Percentiles rank a stretch among this genome's conserved stretches.
Conservation (phyloP, 2,797 vertebrate species). For the Acanthornis magna region DNA sequence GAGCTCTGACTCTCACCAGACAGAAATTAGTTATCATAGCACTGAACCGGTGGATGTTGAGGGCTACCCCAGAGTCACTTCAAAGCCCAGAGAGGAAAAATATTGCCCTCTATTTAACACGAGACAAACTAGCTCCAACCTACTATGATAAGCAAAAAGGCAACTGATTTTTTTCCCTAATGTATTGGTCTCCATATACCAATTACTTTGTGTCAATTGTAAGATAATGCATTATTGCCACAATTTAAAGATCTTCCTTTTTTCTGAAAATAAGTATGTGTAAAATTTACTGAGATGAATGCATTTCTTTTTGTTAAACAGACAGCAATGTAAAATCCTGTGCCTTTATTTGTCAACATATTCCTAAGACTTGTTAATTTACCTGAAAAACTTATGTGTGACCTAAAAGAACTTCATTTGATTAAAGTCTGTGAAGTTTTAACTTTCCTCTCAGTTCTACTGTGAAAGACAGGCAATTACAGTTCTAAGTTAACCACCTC, state of each 20-base stretch:
- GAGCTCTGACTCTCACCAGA: neutral
- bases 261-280: neutral
- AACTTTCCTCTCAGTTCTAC: neutral
- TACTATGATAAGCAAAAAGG: neutral
- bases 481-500: neutral
- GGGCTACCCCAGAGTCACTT: neutral
- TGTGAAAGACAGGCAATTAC: accelerated
- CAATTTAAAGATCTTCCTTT: neutral
- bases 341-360: neutral
- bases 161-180: neutral
- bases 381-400: neutral
- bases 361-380: neutral
- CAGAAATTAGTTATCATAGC: neutral
- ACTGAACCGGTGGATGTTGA: accelerated
- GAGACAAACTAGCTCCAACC: neutral
- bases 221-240: neutral
- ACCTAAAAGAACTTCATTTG: neutral
- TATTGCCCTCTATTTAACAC: neutral
- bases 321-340: neutral
- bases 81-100: neutral
- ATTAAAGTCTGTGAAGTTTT: neutral
- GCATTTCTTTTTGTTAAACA: neutral
- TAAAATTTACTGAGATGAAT: neutral
- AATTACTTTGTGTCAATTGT: neutral
- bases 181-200: neutral